phyloP scores from a whole-genome alignment of 2,113 vertebrate species.

The Acrocephalus arundinaceus region DNA sequence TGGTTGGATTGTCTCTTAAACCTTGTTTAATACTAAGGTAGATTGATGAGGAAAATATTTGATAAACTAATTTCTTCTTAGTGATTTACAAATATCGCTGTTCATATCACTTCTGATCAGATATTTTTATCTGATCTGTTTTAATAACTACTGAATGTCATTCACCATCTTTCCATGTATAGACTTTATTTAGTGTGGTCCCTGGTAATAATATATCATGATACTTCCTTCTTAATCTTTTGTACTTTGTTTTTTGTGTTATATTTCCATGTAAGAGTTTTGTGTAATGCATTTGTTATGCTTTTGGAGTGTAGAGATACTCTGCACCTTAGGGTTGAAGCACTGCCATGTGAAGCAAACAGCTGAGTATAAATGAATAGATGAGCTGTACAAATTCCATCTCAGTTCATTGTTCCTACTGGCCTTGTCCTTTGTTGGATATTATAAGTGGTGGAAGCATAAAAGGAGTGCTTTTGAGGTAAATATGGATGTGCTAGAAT shows the following conservation, averaged over 20 bases:
- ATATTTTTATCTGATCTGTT: not conserved
- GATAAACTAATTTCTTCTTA: not conserved
- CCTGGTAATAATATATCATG: not conserved
- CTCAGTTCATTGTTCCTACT: not conserved
- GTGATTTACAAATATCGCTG: not conserved
- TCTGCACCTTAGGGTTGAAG: not conserved
- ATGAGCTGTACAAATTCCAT: not conserved
- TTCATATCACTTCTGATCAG: not conserved
- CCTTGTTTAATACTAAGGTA: not conserved
- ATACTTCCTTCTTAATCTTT: not conserved
- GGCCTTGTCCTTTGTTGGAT: not conserved
- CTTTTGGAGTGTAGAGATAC: not conserved
- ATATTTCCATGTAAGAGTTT: not conserved
- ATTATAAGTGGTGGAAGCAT: not conserved
- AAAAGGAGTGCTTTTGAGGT: not conserved
- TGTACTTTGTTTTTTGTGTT: not conserved
- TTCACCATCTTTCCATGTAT: not conserved
- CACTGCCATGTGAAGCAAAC: not conserved
- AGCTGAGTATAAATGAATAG: not conserved
- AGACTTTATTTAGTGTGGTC: not conserved
- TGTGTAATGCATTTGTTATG: not conserved
- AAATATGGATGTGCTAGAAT: fast-evolving
- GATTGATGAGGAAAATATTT: not conserved
- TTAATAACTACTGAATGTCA: not conserved
- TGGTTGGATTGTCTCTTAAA: not conserved